Base-by-base conservation (phyloP, 2,797 vertebrate genomes). In the Crocidura indochinensis region DNA sequence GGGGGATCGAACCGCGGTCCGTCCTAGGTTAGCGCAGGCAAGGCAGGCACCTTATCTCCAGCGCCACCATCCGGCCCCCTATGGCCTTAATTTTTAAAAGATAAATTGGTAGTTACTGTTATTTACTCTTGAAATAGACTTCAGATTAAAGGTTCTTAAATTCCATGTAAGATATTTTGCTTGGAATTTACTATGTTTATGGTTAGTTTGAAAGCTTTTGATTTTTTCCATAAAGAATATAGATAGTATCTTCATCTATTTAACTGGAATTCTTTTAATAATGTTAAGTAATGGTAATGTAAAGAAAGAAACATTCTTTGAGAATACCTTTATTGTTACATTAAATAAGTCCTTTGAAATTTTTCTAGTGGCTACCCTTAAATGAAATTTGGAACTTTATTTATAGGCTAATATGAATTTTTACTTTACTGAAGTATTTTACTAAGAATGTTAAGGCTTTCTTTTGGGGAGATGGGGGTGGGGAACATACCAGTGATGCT, bases 121-220 rank as follows among this genome's bases (percentile, higher is more conserved):
- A 74, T 22, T 88, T 90, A 49, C 5, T 87, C 7, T 81, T 85
- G 12, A 65, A 67, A 60, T 84, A 46, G 38, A 38, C 38, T 38
- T 90, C 67, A 15, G 62, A 38, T 89, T 80, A 79, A 64, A 5
- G 15, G 47, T 72, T 73, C 56, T 64, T 65, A 91, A 56, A 56
- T 91, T 3, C 38, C 60, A 89, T 76, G 91, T 78, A 80, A 60
- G 72, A 91, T 91, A 44, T 84, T 31, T 86, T 73, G 10, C 17
- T 90, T 65, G 38, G 26, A 31, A 90, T 91, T 87, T 94, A 69
- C 9, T 82, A 29, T 77, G 85, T 81, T 89, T 84, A 75, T 79
- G 38, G 84, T 88, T 90, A 46, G 47, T 82, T 90, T 81, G 75
- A 84, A 47, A 65, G 90, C 53, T 79, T 9, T 86, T 24, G 72